Percentiles rank a stretch among this genome's conserved stretches.
Conservation (phyloP, 2,888 invertebrate species). For the Zeuzera pyrina region DNA sequence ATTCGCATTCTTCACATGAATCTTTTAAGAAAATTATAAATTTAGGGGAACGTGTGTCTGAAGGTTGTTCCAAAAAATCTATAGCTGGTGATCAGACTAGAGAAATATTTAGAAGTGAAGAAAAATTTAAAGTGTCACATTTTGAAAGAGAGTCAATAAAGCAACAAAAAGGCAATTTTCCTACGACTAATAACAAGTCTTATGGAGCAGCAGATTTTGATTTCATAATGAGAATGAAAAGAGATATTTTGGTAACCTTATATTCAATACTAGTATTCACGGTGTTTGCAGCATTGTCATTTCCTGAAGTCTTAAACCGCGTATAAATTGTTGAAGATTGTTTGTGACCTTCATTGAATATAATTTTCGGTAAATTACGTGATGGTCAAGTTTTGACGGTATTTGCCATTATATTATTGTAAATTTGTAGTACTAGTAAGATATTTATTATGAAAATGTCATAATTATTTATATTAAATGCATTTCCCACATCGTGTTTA, state of each 20-base stretch:
- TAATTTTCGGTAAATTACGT: too few species aligned
- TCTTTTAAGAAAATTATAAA: slow-evolving; percentile 3
- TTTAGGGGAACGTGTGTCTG: slow-evolving; percentile 11
- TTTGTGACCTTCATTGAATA: too few species aligned
- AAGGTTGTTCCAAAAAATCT: background rate
- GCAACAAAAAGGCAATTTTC: background rate
- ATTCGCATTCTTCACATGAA: slow-evolving; percentile 19
- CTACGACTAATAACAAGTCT: background rate
- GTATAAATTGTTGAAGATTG: too few species aligned
- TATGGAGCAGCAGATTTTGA: slow-evolving; percentile 24
- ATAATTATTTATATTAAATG: too few species aligned
- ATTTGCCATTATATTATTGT: too few species aligned
- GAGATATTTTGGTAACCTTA: slow-evolving; percentile 53
- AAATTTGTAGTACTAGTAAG: too few species aligned
- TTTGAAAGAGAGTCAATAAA: background rate
- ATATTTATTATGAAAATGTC: too few species aligned
- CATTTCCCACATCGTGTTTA: too few species aligned
- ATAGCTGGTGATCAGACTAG: background rate
- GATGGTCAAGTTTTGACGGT: too few species aligned
- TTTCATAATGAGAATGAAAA: slow-evolving; percentile 44
- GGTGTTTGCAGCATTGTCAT: slow-evolving; percentile 55
- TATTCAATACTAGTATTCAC: slow-evolving; percentile 59
- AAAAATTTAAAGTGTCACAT: background rate
- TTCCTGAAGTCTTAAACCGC: slow-evolving; percentile 43
- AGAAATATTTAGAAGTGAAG: background rate